These are phyloP conservation scores for Nemoura dubitans DNA, from an alignment of 2,888 invertebrate genomes.

Conservation along the genomic window DNA sequence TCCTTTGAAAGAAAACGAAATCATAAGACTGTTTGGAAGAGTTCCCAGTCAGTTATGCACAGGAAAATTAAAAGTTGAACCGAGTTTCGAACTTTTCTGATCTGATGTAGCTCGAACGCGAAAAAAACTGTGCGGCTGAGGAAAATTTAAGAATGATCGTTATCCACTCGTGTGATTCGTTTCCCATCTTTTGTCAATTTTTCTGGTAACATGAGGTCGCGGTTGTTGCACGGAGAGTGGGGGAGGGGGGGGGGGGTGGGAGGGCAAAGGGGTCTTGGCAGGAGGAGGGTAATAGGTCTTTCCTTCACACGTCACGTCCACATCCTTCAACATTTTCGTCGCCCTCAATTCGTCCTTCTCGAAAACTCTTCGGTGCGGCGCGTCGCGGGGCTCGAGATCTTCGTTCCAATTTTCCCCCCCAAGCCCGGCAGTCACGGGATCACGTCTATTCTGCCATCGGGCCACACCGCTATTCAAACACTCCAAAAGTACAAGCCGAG, in stretches of 20 bases:
- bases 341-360: conserved; percentile 44
- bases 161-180: conserved; percentile 12
- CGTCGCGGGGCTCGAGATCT: background rate
- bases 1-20: background rate
- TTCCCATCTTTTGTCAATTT: conserved; percentile 19
- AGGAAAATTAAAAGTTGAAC: background rate
- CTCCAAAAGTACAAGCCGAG: background rate
- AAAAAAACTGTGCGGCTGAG: background rate
- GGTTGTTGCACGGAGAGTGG: conserved; percentile 9
- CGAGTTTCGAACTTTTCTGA: background rate
- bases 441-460: background rate
- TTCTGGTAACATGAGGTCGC: conserved; percentile 1
- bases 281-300: conserved; percentile 27
- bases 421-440: background rate
- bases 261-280: conserved; percentile 5
- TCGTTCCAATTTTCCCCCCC: conserved; percentile 35
- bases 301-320: conserved; percentile 44
- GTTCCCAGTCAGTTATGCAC: background rate
- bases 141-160: conserved; percentile 12
- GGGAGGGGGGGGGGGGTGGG: background rate
- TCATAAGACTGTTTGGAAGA: background rate
- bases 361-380: conserved; percentile 19
- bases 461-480: conserved; percentile 21
- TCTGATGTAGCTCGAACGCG: background rate
- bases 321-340: conserved; percentile 47